These are phyloP conservation scores for Nephotettix cincticeps DNA, from an alignment of 1,140 invertebrate genomes.

Conservation along the genomic window DNA sequence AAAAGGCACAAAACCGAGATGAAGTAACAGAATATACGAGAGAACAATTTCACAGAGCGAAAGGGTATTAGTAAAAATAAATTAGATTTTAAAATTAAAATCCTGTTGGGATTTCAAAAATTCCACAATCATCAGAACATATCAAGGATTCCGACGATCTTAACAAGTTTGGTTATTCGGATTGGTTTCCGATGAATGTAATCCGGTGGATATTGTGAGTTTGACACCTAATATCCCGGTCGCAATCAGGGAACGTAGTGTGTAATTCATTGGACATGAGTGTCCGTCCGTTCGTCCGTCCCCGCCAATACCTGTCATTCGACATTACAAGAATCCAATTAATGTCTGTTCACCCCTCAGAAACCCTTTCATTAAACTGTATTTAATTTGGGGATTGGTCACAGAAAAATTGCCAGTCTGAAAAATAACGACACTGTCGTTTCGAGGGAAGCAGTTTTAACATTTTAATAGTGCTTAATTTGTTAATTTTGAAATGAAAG, in stretches of 20 bases:
- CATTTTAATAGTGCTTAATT: too few relatives aligned
- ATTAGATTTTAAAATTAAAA: too few relatives aligned
- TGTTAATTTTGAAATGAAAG: too few relatives aligned
- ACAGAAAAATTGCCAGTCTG: neutral
- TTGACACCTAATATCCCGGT: conserved; percentile 7
- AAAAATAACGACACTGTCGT: too few relatives aligned
- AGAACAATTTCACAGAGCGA: too few relatives aligned
- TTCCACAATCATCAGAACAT: too few relatives aligned
- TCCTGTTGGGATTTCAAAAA: too few relatives aligned
- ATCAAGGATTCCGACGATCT: too few relatives aligned
- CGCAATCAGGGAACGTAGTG: neutral
- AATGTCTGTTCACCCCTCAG: neutral
- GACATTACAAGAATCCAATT: conserved; percentile 21
- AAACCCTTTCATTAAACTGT: neutral
- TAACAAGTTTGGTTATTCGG: neutral
- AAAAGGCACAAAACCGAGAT: too few relatives aligned
- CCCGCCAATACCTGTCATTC: conserved; percentile 7
- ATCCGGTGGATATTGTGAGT: neutral
- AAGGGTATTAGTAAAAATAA: too few relatives aligned
- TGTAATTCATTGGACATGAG: conserved; percentile 9
- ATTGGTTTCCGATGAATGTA: neutral
- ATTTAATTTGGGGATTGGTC: neutral
- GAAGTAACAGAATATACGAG: too few relatives aligned
- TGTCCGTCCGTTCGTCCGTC: neutral
- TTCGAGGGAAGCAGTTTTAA: too few relatives aligned